Evolutionary conservation across 1,140 invertebrate species (phyloP).

Genomic region (Mylabris phalerata): DNA sequence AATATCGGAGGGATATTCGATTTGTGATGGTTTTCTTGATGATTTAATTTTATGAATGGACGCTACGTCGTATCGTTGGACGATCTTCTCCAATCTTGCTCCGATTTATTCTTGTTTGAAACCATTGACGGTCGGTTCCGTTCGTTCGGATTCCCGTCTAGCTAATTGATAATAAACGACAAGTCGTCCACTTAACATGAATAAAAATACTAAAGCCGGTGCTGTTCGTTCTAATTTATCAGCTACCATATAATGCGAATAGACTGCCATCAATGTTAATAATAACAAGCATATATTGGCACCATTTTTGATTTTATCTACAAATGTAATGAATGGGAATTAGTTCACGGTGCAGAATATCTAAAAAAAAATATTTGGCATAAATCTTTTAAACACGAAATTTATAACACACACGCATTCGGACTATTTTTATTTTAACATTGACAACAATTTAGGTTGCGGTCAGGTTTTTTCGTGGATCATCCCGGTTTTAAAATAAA

Average conservation of each 20-base stretch:
- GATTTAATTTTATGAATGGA: too few relatives aligned
- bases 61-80: too few relatives aligned
- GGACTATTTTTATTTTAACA: slow-evolving; percentile 24
- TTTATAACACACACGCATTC: not conserved
- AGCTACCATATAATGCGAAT: slow-evolving; percentile 87
- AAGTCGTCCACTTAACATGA: slow-evolving; percentile 88
- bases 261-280: slow-evolving; percentile 81
- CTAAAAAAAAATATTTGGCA: too few relatives aligned
- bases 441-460: slow-evolving; percentile 28
- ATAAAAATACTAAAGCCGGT: slow-evolving; percentile 88
- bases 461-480: slow-evolving; percentile 6
- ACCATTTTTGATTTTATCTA: slow-evolving; percentile 82
- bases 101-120: slow-evolving; percentile 54
- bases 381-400: not conserved
- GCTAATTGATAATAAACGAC: slow-evolving; percentile 63
- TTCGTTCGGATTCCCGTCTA: slow-evolving; percentile 48
- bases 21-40: too few relatives aligned
- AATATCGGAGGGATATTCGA: too few relatives aligned
- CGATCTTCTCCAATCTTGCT: too few relatives aligned
- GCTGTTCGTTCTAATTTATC: slow-evolving; percentile 90
- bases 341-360: not conserved
- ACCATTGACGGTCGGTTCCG: slow-evolving; percentile 53
- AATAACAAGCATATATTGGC: slow-evolving; percentile 77
- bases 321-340: slow-evolving; percentile 31
- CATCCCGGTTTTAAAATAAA: too few relatives aligned